These are phyloP conservation scores for Axinella damicornis DNA, from an alignment of 37 sponge, comb jelly and placozoan genomes.

Conservation along the genomic window DNA sequence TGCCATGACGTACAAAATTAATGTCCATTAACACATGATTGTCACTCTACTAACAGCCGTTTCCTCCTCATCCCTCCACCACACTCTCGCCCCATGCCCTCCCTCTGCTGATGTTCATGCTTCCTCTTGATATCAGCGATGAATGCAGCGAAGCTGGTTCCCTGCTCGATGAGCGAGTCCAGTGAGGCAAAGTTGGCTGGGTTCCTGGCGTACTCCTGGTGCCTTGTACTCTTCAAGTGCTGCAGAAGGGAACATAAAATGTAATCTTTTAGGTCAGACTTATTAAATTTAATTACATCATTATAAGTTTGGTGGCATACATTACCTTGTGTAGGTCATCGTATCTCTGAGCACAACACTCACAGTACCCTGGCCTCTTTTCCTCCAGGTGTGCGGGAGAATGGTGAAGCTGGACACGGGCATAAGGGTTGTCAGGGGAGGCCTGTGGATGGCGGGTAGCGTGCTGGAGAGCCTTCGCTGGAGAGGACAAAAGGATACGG, in stretches of 20 bases:
- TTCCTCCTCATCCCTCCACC: no score
- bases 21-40: no score
- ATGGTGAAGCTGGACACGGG: not conserved
- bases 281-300: no score
- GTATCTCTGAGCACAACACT: constrained; percentile 58
- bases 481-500: no score
- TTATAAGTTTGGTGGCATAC: no score
- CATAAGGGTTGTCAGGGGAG: not conserved
- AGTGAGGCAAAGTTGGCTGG: constrained; percentile 39
- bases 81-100: no score
- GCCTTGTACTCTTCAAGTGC: constrained; percentile 50
- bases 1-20: no score
- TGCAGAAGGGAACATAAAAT: constrained; percentile 9
- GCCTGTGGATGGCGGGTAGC: not conserved
- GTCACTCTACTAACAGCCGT: no score
- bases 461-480: not conserved
- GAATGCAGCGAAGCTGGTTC: constrained; percentile 10
- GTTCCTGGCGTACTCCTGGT: constrained; percentile 51
- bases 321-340: constrained; percentile 60
- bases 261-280: not conserved
- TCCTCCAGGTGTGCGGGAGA: not conserved
- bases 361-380: constrained; percentile 77
- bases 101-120: no score
- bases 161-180: constrained; percentile 37
- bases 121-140: constrained; percentile 3